Conservation (phyloP, 1,140 invertebrate genomes). For the Pteromalus puparum region DNA sequence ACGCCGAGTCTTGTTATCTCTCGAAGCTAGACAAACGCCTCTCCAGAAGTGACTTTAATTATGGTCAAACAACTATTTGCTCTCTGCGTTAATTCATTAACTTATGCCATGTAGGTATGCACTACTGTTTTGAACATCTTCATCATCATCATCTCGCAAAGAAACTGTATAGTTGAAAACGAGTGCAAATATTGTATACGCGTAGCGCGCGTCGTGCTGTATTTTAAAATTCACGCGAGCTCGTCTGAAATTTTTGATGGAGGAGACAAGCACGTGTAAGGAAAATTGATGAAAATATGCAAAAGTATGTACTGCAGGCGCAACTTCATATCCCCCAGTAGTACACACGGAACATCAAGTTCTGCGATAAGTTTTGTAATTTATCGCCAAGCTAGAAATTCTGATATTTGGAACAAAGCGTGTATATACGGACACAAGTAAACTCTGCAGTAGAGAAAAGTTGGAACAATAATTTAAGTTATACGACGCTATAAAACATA, state of each 20-base stretch:
- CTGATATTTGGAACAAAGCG: conserved; percentile 3
- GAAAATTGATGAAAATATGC: neutral
- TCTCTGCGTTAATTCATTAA: neutral
- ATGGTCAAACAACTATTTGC: neutral
- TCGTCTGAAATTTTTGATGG: neutral
- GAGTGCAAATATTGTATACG: no score
- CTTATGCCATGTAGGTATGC: neutral
- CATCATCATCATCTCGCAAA: neutral
- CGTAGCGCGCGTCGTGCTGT: neutral
- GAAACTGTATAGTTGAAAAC: neutral
- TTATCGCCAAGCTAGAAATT: conserved; percentile 6
- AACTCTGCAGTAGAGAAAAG: neutral
- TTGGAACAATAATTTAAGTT: conserved; percentile 20
- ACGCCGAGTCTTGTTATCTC: conserved; percentile 2
- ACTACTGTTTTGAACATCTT: neutral
- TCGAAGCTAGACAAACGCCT: conserved; percentile 1
- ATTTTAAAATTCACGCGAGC: neutral
- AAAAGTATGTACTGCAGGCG: neutral
- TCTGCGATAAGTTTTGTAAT: neutral
- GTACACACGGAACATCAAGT: neutral
- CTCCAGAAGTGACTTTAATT: conserved; percentile 8
- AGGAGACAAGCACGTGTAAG: neutral
- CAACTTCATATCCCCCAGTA: no score
- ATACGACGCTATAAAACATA: conserved; percentile 10
- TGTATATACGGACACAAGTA: neutral